Evolutionary conservation across 2,797 vertebrate genomes (phyloP).

Genomic region (Leucoraja ocellata): DNA sequence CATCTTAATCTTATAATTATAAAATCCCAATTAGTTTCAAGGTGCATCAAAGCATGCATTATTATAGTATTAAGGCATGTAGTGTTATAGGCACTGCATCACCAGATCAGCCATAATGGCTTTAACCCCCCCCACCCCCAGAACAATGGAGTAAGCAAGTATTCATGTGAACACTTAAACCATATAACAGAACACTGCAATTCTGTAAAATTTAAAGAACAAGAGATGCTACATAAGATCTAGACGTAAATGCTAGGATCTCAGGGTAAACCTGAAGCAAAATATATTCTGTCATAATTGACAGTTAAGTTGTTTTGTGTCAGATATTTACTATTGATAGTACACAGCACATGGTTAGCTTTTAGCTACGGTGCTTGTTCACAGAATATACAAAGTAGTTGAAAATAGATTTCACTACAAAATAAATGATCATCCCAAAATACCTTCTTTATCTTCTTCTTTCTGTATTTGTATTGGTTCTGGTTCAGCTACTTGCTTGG

Average conservation of each 20-base stretch:
- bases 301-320: background rate
- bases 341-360: background rate
- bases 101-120: background rate
- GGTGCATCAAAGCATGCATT: background rate
- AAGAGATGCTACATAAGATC: background rate
- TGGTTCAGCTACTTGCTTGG: conserved; percentile 65
- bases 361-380: background rate
- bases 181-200: background rate
- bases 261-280: background rate
- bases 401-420: background rate
- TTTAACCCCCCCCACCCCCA: background rate
- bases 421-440: background rate
- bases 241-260: background rate
- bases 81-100: background rate
- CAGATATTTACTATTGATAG: background rate
- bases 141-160: background rate
- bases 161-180: background rate
- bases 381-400: background rate
- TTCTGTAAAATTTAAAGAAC: background rate
- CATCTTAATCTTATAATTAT: background rate
- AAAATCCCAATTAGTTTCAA: background rate
- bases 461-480: conserved; percentile 75
- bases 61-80: background rate
- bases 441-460: conserved; percentile 47
- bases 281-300: background rate